A percentile compares a stretch with the other conserved stretches of the same genome.
phyloP scores from a whole-genome alignment of 2,113 vertebrate genomes.

The Corythornis vintsioides region DNA sequence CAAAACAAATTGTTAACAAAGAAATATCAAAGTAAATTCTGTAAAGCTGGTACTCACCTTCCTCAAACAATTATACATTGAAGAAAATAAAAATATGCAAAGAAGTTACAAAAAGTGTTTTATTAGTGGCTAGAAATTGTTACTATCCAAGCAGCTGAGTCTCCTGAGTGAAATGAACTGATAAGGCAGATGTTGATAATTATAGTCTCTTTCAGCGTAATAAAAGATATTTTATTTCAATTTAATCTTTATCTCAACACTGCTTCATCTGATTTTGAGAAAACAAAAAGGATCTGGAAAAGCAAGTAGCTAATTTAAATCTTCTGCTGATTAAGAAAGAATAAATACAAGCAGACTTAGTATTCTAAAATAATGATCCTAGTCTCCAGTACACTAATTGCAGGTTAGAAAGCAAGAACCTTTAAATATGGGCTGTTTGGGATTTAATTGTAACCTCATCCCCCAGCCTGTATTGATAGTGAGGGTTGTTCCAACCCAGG shows the following conservation, averaged over 20 bases:
- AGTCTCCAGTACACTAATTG: not conserved
- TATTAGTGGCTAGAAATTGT: not conserved
- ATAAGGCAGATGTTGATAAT: not conserved
- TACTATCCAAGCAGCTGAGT: not conserved
- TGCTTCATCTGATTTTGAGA: not conserved
- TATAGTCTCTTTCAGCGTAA: not conserved
- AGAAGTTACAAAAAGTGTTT: not conserved
- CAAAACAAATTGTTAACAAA: not conserved
- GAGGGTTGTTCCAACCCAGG: too few species aligned
- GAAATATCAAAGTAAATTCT: not conserved
- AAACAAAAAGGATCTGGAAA: not conserved
- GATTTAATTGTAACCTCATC: too few species aligned
- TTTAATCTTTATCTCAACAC: not conserved
- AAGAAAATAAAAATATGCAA: not conserved
- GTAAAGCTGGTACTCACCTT: not conserved
- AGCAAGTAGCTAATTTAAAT: not conserved
- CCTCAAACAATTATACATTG: not conserved
- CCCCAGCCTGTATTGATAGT: too few species aligned
- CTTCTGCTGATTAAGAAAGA: not conserved
- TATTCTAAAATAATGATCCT: not conserved
- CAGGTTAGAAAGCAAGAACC: not conserved
- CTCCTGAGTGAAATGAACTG: not conserved
- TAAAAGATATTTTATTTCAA: not conserved
- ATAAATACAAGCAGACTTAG: not conserved
- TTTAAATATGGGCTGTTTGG: not conserved